Evolutionary conservation across 2,888 invertebrate species (phyloP).

Genomic region (Eristalis arbustorum): DNA sequence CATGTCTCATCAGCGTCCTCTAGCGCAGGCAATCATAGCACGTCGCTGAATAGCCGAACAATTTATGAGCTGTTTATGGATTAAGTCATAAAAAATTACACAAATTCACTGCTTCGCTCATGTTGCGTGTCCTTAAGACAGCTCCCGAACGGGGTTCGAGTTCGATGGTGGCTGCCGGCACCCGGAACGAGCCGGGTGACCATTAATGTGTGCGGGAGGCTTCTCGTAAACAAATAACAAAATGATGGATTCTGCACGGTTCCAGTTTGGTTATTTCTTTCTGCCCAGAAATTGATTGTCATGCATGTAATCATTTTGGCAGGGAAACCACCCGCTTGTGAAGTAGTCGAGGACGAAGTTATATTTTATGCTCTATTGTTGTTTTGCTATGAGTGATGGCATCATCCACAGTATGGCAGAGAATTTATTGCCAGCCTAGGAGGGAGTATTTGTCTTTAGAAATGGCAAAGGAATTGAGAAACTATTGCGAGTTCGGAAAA

Average conservation of each 20-base stretch:
- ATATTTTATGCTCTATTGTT: neutral
- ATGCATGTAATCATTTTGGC: slow-evolving; percentile 19
- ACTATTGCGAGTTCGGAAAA: neutral
- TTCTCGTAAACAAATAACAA: slow-evolving; percentile 21
- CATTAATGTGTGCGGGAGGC: slow-evolving; percentile 5
- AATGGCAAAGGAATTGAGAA: neutral
- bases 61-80: slow-evolving; percentile 44
- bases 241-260: slow-evolving; percentile 33
- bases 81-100: slow-evolving; percentile 51
- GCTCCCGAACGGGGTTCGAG: neutral
- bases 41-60: slow-evolving; percentile 21
- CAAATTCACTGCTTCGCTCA: slow-evolving; percentile 32
- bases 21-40: slow-evolving; percentile 8
- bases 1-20: neutral
- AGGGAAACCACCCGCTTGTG: neutral
- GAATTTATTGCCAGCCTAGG: neutral
- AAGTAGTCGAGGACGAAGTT: neutral
- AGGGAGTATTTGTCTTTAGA: neutral
- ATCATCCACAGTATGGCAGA: neutral
- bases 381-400: neutral
- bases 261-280: neutral
- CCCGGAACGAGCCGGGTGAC: neutral
- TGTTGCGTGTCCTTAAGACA: neutral
- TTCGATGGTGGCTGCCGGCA: neutral
- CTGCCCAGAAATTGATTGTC: slow-evolving; percentile 8